Base-by-base conservation (phyloP, 2,113 vertebrate species). In the Strix aluco region DNA sequence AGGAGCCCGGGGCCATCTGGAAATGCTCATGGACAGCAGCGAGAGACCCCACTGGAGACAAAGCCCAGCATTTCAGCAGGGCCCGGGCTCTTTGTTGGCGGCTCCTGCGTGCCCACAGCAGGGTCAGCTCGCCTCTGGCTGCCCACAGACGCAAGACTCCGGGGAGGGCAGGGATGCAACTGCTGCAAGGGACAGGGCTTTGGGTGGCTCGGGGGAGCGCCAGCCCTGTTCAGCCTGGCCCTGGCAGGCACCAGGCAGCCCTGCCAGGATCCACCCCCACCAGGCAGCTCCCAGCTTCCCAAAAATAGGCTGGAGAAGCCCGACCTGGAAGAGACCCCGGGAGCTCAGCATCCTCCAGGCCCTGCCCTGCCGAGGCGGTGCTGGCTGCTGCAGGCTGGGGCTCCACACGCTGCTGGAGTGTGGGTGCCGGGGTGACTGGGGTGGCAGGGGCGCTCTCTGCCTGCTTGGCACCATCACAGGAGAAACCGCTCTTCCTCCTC, bases 1-100 rank as follows among this genome's bases (percentile, higher is more conserved):
- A 85, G 91, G 47, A 92, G 85, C 90, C 59, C 11, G 4, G 63
- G 86, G 88, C 94, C 95, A 86, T 87, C 88, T 93, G 92, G 95
- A 93, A 95, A 62, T 1, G 1, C 40, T 92, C 95, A 96, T 2
- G 72, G 85, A 82, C 40, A 79, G 86, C 83, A 92, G 23, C 2
- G 4, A 79, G 29, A 59, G 86, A 91, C 86, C 77, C 80, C 0
- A 2, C n/a, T 12, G 7, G 40, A 89, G 93, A 63, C 63, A 92
- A 63, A 40, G 67, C 70, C 23, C 46, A 15, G 80, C 34, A 5
- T 29, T 74, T 58, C 14, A 0, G 40, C 52, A 25, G 73, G 3
- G 13, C 11, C 15, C 16, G 1, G 20, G 7, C 78, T 51, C 47
- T 47, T 16, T 1, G 6, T 79, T 0, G 0, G 47, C 69, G 73